Percentiles rank a stretch among this genome's conserved stretches.
These are phyloP conservation scores for Thalassoma bifasciatum DNA, from an alignment of 2,113 vertebrate genomes.

Conservation along the genomic window DNA sequence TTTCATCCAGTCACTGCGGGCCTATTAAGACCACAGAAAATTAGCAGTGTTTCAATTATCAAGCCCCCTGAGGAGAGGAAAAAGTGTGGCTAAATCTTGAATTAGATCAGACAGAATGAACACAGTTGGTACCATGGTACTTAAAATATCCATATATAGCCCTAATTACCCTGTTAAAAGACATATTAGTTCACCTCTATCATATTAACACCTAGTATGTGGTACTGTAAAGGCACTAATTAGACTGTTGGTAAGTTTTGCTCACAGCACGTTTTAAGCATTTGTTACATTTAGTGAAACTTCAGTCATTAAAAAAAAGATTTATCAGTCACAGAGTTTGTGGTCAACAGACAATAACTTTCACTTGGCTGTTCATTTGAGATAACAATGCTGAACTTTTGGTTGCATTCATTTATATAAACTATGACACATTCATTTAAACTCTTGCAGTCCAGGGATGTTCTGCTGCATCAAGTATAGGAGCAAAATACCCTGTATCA, in stretches of 20 bases:
- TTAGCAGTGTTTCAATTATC: slow-evolving; percentile 76
- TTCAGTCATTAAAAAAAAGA: background rate
- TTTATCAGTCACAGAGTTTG: too few species aligned
- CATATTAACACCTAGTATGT: slow-evolving; percentile 27
- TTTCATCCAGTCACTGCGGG: slow-evolving; percentile 58
- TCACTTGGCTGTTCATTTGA: background rate
- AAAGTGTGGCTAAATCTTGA: slow-evolving; percentile 64
- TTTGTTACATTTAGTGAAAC: background rate
- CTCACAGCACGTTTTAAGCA: background rate
- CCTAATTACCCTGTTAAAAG: slow-evolving; percentile 55
- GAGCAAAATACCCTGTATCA: too few species aligned
- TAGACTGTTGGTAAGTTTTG: slow-evolving; percentile 12
- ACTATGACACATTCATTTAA: too few species aligned
- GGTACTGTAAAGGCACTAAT: slow-evolving; percentile 30
- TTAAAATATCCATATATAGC: slow-evolving; percentile 54
- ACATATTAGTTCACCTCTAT: slow-evolving; percentile 14
- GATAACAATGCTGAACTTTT: background rate
- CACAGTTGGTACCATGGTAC: slow-evolving; percentile 34
- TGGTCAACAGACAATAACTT: too few species aligned
- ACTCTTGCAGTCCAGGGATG: background rate
- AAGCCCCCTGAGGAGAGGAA: slow-evolving; percentile 54
- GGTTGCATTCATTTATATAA: background rate
- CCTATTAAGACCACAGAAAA: slow-evolving; percentile 73
- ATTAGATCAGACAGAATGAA: slow-evolving; percentile 68
- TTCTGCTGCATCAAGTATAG: too few species aligned